Base-by-base conservation (phyloP, 2,888 invertebrate species). In the Caenorhabditis sp. region DNA sequence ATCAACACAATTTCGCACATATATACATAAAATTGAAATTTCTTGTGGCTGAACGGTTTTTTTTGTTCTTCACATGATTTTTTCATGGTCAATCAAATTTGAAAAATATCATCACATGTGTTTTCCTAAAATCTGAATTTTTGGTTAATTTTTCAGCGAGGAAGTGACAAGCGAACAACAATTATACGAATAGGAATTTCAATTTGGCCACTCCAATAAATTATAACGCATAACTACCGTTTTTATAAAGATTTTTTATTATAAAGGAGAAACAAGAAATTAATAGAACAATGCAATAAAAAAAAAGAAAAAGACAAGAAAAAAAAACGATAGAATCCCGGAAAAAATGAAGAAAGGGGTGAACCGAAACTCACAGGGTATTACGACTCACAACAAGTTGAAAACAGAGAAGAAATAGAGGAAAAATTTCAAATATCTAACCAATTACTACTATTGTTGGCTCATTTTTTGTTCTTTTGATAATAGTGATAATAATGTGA, bases 371-470 rank as follows among this genome's bases (percentile, higher is more conserved):
- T 19, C 31, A 31, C 31, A 31, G 31, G 31, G 31, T 31, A 31
- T 31, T n/a, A 50, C 17, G 50, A 69, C 59, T 59, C 64, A 61
- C 24, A 69, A 64, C 54, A 59, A n/a, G 49, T 70, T 69, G 36
- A 49, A 55, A 36, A 27, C 24, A 31, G 27, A 8, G 21, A 21
- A 51, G 37, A 51, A 54, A 23, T 4, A 51, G 21, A 51, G 21
- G 12, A 51, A 6, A 23, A 21, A 51, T 6, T 31, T 31, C 31
- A 31, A 31, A 55, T 10, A 26, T 24, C 55, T 55, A 55, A 55
- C 26, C 55, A 55, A 26, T 26, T 55, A 26, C 55, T 55, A 55
- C 24, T 8, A 51, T 10, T 43, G 2, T 43, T 43, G 12, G 14
- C 2, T 43, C 14, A 3, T 43, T 43, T 43, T 43, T 43, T 10